Percentiles rank a stretch among this genome's conserved stretches.
These are phyloP conservation scores for Oithona nana DNA, from an alignment of 2,888 invertebrate species.

Conservation along the genomic window DNA sequence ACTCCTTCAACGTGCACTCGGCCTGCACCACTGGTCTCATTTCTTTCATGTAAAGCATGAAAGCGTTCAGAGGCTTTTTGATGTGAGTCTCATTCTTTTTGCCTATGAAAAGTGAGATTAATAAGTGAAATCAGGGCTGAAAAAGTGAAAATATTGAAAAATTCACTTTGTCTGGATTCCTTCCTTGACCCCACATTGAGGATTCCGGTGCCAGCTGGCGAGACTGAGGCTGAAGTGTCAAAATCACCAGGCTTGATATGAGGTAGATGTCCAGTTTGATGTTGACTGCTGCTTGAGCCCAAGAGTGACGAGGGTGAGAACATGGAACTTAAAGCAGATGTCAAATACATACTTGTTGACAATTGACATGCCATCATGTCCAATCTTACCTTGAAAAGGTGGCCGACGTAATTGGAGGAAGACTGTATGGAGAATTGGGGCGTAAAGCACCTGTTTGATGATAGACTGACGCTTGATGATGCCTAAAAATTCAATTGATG, in stretches of 20 bases:
- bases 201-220: too few relatives aligned
- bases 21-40: conserved; percentile 97
- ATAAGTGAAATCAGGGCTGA: too few relatives aligned
- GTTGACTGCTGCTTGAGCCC: not conserved
- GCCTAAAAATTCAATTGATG: conserved; percentile 13
- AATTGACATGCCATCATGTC: not conserved
- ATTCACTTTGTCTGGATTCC: not conserved
- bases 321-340: not conserved
- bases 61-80: conserved; percentile 98
- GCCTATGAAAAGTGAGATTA: not conserved
- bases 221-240: not conserved
- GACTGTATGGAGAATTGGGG: conserved; percentile 12
- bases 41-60: conserved; percentile 99
- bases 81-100: conserved; percentile 69
- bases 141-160: too few relatives aligned
- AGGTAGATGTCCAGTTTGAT: not conserved
- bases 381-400: not conserved
- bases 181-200: too few relatives aligned
- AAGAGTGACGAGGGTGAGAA: not conserved
- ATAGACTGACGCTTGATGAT: conserved; percentile 23
- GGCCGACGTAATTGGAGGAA: conserved; percentile 30
- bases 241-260: not conserved
- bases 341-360: too few relatives aligned
- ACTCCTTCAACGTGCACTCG: conserved; percentile 94
- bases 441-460: not conserved